Conservation (phyloP, 2,888 invertebrate genomes). For the Tetheella fluctuosa region DNA sequence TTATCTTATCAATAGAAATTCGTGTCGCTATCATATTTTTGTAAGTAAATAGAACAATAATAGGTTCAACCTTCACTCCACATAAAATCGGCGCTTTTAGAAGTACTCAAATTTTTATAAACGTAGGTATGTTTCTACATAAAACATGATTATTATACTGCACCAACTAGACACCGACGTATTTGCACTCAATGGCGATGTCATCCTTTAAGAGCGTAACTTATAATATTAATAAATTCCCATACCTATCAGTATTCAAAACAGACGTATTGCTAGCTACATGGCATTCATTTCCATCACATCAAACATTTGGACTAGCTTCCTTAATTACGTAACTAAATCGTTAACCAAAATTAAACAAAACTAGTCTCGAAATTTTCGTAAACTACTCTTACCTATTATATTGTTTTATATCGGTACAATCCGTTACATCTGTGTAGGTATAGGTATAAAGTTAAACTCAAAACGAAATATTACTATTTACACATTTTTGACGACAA, state of each 20-base stretch:
- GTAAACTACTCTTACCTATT: conserved; percentile 56
- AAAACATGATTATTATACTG: conserved; percentile 16
- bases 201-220: conserved; percentile 32
- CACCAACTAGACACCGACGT: conserved; percentile 40
- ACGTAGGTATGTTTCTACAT: not conserved
- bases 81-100: conserved; percentile 5
- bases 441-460: conserved; percentile 55
- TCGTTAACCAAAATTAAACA: conserved; percentile 77
- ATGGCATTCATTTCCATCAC: conserved; percentile 80
- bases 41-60: conserved; percentile 29
- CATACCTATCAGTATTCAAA: conserved; percentile 46
- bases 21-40: conserved; percentile 28
- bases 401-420: conserved; percentile 60
- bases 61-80: not conserved
- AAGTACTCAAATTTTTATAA: not conserved
- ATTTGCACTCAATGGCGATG: conserved; percentile 40
- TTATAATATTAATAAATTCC: conserved; percentile 37
- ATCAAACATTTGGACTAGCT: conserved; percentile 82
- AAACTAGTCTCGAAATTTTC: conserved; percentile 76
- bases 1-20: conserved; percentile 31
- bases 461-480: conserved; percentile 53
- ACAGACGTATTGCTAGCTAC: conserved; percentile 63
- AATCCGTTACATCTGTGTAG: conserved; percentile 55
- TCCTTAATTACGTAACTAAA: conserved; percentile 78
- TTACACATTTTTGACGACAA: conserved; percentile 53